phyloP scores from a whole-genome alignment of 1,140 invertebrate genomes.

The Laodelphax striatellus region DNA sequence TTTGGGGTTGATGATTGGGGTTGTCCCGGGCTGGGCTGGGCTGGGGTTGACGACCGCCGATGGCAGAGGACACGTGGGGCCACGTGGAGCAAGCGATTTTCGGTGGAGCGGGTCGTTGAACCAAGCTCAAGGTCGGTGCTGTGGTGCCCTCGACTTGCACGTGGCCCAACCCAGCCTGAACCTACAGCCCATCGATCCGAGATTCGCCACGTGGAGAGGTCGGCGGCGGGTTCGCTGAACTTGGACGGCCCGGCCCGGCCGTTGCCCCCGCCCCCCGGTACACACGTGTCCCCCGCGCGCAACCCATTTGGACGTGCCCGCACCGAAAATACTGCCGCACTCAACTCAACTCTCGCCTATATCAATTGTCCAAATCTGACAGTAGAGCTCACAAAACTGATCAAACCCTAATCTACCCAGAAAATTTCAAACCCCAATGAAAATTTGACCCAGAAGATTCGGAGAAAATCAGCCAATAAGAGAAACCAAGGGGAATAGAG shows the following conservation, averaged over 20 bases:
- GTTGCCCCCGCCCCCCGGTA: too few relatives aligned
- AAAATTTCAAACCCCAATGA: too few relatives aligned
- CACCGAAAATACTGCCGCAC: too few relatives aligned
- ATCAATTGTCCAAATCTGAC: too few relatives aligned
- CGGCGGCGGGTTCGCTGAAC: background rate
- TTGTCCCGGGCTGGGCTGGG: background rate
- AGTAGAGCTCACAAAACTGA: too few relatives aligned
- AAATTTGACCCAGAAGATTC: too few relatives aligned
- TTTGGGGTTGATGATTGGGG: background rate
- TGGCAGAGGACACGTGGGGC: background rate
- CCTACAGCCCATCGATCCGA: background rate
- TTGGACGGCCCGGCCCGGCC: background rate
- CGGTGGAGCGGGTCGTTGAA: background rate
- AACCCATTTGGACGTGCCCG: too few relatives aligned
- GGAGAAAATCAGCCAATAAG: too few relatives aligned
- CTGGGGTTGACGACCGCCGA: background rate
- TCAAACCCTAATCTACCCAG: too few relatives aligned
- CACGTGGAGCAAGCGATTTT: conserved; percentile 3
- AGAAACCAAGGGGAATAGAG: too few relatives aligned
- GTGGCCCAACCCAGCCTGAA: background rate
- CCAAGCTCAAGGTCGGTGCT: background rate
- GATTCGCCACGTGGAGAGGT: conserved; percentile 1
- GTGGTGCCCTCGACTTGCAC: background rate
- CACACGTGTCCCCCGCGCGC: too few relatives aligned
- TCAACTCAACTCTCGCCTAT: too few relatives aligned